phyloP scores from a whole-genome alignment of 2,888 invertebrate species.

The Drosophila eohydei region DNA sequence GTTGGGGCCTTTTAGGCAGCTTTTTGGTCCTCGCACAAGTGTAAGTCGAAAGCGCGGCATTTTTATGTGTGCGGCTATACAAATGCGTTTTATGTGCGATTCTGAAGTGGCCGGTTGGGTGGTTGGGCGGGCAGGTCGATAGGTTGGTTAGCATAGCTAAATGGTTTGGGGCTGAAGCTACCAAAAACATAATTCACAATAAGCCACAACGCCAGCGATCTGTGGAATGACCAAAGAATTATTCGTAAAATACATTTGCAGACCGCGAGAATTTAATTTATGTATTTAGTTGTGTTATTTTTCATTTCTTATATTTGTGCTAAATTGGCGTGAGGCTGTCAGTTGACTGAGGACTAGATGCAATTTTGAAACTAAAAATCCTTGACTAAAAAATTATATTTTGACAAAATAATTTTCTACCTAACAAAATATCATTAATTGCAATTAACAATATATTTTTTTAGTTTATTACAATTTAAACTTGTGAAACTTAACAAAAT shows the following conservation, averaged over 20 bases:
- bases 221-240: conserved; percentile 26
- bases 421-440: too few relatives aligned
- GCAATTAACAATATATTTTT: too few relatives aligned
- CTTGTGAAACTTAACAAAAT: too few relatives aligned
- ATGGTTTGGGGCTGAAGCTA: not conserved
- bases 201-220: conserved; percentile 32
- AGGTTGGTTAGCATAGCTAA: conserved; percentile 4
- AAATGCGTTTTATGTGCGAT: conserved; percentile 63
- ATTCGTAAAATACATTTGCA: conserved; percentile 12
- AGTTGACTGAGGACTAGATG: too few relatives aligned
- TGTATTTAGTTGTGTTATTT: not conserved
- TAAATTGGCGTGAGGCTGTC: too few relatives aligned
- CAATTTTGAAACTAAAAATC: too few relatives aligned
- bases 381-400: too few relatives aligned
- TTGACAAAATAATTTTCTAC: too few relatives aligned
- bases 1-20: conserved; percentile 61
- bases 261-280: not conserved
- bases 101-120: conserved; percentile 46
- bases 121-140: conserved; percentile 3
- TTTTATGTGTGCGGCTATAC: conserved; percentile 48
- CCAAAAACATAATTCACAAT: conserved; percentile 40
- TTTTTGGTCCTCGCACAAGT: conserved; percentile 53
- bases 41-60: conserved; percentile 61
- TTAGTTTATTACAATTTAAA: too few relatives aligned
- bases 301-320: too few relatives aligned